These are phyloP conservation scores for Siniperca knerii DNA, from an alignment of 2,113 vertebrate species.

Conservation along the genomic window DNA sequence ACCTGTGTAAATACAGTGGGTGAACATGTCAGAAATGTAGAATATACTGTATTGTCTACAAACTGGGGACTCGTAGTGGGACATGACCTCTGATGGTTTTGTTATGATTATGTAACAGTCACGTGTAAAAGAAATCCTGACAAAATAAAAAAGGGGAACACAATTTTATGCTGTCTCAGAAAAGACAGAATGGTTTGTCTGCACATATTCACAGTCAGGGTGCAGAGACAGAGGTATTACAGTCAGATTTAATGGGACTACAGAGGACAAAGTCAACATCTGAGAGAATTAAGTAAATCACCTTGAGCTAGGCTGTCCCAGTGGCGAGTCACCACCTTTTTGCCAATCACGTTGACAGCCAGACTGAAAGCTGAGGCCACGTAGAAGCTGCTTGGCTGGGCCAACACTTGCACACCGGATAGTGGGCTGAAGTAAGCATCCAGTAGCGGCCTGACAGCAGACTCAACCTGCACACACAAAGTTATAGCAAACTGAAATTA, in stretches of 20 bases:
- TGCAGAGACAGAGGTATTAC: background rate
- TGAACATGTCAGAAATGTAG: conserved; percentile 16
- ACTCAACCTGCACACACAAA: conserved; percentile 85
- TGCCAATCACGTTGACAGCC: conserved; percentile 93
- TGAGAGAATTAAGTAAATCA: conserved; percentile 60
- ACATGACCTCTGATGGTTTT: background rate
- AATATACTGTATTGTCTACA: background rate
- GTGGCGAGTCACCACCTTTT: conserved; percentile 87
- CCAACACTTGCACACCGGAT: conserved; percentile 92
- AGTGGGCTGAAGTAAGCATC: conserved; percentile 93
- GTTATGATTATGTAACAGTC: background rate
- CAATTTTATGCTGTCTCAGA: too few species aligned
- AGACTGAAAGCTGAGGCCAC: conserved; percentile 95
- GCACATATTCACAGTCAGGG: background rate
- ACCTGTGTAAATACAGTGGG: conserved; percentile 77
- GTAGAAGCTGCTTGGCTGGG: conserved; percentile 94
- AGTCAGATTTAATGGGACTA: background rate
- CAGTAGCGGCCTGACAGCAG: conserved; percentile 90
- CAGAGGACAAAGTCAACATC: background rate
- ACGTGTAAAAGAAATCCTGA: background rate
- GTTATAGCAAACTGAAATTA: background rate
- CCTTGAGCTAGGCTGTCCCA: conserved; percentile 87
- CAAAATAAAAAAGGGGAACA: too few species aligned
- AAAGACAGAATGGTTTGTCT: too few species aligned
- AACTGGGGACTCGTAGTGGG: background rate